These are phyloP conservation scores for Mormyrus lacerda DNA, from an alignment of 2,113 vertebrate genomes.

Conservation along the genomic window DNA sequence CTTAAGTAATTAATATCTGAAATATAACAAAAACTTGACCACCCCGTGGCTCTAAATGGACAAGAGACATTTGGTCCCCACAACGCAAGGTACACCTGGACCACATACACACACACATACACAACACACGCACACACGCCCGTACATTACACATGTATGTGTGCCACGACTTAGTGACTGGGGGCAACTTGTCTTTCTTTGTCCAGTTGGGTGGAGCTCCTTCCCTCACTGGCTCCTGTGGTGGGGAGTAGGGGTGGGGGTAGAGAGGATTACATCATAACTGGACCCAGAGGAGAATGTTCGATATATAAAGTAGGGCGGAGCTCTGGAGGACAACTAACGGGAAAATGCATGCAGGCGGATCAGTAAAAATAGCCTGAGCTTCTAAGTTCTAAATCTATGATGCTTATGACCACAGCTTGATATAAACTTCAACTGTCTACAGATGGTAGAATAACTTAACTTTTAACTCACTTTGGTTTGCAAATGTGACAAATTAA, in stretches of 20 bases:
- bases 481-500: not conserved
- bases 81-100: no score
- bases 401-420: not conserved
- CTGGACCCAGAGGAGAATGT: not conserved
- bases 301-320: not conserved
- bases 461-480: not conserved
- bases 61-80: not conserved
- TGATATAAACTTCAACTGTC: not conserved
- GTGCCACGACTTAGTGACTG: conserved; percentile 71
- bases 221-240: conserved; percentile 64
- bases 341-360: not conserved
- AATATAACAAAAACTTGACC: not conserved
- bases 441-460: not conserved
- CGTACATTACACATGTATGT: conserved; percentile 72
- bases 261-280: not conserved
- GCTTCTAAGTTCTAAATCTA: not conserved
- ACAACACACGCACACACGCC: not conserved
- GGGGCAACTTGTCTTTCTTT: conserved; percentile 69
- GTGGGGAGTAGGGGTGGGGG: not conserved
- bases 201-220: conserved; percentile 68
- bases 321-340: not conserved
- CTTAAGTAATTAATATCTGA: not conserved
- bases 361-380: not conserved
- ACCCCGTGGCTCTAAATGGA: not conserved
- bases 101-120: not conserved